phyloP scores from a whole-genome alignment of 2,797 vertebrate species.

The Bradypodion ventrale region DNA sequence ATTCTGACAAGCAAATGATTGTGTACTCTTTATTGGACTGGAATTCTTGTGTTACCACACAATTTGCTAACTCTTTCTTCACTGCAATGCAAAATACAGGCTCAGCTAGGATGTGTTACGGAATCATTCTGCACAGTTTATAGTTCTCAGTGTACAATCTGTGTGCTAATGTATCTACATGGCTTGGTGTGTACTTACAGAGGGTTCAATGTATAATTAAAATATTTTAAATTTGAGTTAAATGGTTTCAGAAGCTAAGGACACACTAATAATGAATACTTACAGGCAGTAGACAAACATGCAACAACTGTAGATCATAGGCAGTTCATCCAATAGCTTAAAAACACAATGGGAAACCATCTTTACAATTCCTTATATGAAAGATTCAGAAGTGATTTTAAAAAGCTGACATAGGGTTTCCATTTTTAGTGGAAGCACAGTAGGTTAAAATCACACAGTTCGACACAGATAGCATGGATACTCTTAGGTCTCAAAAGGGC shows the following conservation, averaged over 20 bases:
- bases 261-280: slow-evolving; percentile 74
- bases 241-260: neutral
- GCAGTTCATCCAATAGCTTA: slow-evolving; percentile 95
- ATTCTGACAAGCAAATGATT: no score
- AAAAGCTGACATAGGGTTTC: neutral
- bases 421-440: neutral
- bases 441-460: neutral
- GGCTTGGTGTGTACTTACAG: no score
- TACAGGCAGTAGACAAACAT: slow-evolving; percentile 98
- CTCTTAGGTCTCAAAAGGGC: neutral
- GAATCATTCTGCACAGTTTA: no score
- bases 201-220: no score
- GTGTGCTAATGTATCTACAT: no score
- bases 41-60: no score
- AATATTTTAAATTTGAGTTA: no score
- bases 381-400: neutral
- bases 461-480: neutral
- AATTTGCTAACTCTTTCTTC: no score
- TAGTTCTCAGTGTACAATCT: no score
- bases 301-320: slow-evolving; percentile 99
- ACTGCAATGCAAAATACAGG: no score
- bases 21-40: no score
- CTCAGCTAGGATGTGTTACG: no score
- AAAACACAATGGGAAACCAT: slow-evolving; percentile 46
- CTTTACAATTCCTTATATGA: neutral